A percentile compares a stretch with the other conserved stretches of the same genome.
These are phyloP conservation scores for Carassius gibelio DNA, from an alignment of 2,113 vertebrate species.

Conservation along the genomic window DNA sequence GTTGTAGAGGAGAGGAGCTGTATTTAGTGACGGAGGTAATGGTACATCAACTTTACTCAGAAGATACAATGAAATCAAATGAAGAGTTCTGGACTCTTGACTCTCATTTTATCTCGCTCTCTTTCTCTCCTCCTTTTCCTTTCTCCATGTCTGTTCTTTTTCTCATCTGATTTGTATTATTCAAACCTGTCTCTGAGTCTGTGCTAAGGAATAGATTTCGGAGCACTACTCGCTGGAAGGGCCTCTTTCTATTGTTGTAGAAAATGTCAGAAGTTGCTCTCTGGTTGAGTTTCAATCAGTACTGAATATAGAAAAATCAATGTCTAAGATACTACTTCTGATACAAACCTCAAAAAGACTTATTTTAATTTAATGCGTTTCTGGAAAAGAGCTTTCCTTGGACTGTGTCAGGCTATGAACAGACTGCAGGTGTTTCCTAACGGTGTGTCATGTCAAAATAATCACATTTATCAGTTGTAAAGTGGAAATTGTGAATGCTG, in stretches of 20 bases:
- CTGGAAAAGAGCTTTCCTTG: neutral
- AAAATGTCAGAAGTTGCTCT: constrained; percentile 11
- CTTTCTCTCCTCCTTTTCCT: neutral
- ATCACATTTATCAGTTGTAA: neutral
- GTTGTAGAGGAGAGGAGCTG: constrained; percentile 5
- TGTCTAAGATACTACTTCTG: neutral
- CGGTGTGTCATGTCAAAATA: neutral
- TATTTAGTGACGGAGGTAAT: neutral
- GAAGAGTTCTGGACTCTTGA: neutral
- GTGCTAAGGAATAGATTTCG: constrained; percentile 1
- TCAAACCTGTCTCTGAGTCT: neutral
- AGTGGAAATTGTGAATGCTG: neutral
- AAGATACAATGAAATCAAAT: neutral
- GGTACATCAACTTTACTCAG: constrained; percentile 16
- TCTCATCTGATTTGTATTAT: constrained; percentile 17
- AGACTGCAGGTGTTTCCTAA: neutral
- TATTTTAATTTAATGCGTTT: neutral
- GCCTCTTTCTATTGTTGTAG: constrained; percentile 9
- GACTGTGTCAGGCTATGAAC: neutral
- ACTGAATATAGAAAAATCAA: neutral
- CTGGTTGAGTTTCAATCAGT: constrained; percentile 2
- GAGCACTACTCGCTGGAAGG: neutral
- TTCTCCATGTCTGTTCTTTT: neutral
- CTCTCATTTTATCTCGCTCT: neutral
- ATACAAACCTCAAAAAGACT: neutral